Conservation (phyloP, 2,888 invertebrate genomes). For the Noctuana brunneofusca region DNA sequence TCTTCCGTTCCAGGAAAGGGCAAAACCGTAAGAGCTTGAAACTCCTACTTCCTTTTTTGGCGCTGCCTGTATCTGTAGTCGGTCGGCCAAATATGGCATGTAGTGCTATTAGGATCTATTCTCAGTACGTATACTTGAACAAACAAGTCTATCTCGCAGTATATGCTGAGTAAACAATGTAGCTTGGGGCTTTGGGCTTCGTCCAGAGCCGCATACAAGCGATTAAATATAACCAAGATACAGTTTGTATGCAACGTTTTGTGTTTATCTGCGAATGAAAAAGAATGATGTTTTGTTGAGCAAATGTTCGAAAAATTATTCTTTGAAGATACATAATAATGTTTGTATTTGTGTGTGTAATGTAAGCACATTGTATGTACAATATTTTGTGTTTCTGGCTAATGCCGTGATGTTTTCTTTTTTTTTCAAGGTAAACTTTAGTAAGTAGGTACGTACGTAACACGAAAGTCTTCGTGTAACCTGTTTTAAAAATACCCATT, state of each 20-base stretch:
- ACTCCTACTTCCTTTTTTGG: constrained; percentile 58
- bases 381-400: background rate
- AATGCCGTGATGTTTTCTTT: background rate
- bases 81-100: constrained; percentile 47
- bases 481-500: no score
- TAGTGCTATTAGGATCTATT: constrained; percentile 39
- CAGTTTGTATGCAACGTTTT: constrained; percentile 21
- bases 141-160: constrained; percentile 21
- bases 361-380: background rate
- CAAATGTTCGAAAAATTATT: background rate
- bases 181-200: constrained; percentile 27
- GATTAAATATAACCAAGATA: constrained; percentile 32
- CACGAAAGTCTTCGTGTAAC: no score
- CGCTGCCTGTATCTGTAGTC: constrained; percentile 53
- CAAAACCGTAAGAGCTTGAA: constrained; percentile 53
- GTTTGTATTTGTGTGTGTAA: background rate
- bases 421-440: no score
- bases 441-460: no score
- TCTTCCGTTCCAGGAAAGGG: constrained; percentile 20
- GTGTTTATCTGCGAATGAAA: constrained; percentile 23
- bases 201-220: constrained; percentile 30
- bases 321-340: background rate
- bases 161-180: constrained; percentile 31
- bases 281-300: background rate
- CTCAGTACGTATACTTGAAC: constrained; percentile 28